Base-by-base conservation (phyloP, 2,113 vertebrate genomes). In the Toxotes jaculatrix region DNA sequence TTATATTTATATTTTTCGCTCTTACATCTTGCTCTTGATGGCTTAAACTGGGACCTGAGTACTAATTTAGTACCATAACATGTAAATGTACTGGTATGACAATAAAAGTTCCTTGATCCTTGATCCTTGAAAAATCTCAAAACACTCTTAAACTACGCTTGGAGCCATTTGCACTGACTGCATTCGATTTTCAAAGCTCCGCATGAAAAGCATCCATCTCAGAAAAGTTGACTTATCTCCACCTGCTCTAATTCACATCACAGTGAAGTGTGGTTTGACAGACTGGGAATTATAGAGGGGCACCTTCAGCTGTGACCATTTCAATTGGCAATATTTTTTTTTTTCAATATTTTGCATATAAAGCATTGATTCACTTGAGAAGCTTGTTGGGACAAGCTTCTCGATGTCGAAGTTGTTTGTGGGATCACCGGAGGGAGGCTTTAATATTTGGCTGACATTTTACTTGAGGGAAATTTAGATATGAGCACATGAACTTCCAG, bases 381-480 rank as follows among this genome's bases (percentile, higher is more conserved):
- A 14, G 45, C 71, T 43, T 27, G 40, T 68, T 19, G 66, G 27
- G 79, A 68, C 61, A 55, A 27, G 27, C 27, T 27, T 27, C 27
- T 27, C 27, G 27, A 27, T 42, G 38, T 68, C 55, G 43, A 2
- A 16, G 8, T 55, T 60, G 45, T 78, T 75, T 67, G 60, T 64
- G 27, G 43, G 57, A 64, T 80, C 42, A 83, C 62, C 65, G 47
- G 16, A 67, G 64, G 61, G 56, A 73, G 21, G 53, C 8, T 36
- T 77, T 76, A 85, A 77, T 80, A 74, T 82, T 83, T 79, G 55
- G 31, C 23, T 88, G 84, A 78, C 82, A 80, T 91, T 87, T 86
- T 23, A 21, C 57, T 67, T 66, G 23, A 76, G 45, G 74, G 21
- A 23, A 75, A 72, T 38, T 7, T 21, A 49, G 69, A 68, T 55